Percentiles rank a stretch among this genome's conserved stretches.
These are phyloP conservation scores for Dendroctonus valens DNA, from an alignment of 1,140 invertebrate genomes.

Conservation along the genomic window DNA sequence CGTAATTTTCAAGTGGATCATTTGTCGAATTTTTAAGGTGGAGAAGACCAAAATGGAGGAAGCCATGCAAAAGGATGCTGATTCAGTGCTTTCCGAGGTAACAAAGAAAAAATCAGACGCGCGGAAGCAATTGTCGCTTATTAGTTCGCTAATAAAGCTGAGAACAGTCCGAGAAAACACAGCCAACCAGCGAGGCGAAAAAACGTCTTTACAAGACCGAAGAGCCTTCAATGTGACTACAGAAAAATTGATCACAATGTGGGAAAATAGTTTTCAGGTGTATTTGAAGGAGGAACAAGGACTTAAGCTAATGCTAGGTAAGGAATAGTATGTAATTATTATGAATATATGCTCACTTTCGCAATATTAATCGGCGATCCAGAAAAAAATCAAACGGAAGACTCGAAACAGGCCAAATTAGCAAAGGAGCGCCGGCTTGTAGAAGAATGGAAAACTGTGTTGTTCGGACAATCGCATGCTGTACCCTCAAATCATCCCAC, in stretches of 20 bases:
- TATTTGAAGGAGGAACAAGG: slow-evolving; percentile 48
- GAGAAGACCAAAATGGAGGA: slow-evolving; percentile 63
- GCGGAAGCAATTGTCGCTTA: slow-evolving; percentile 60
- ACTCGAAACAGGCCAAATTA: slow-evolving; percentile 37
- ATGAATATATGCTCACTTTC: no score
- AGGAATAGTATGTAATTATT: background rate
- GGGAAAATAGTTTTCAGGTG: slow-evolving; percentile 43
- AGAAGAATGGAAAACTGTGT: slow-evolving; percentile 42
- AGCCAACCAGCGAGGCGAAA: slow-evolving; percentile 60
- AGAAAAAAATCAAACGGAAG: slow-evolving; percentile 42
- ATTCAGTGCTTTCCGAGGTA: slow-evolving; percentile 67
- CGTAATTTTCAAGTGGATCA: slow-evolving; percentile 3
- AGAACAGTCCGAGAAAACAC: slow-evolving; percentile 60
- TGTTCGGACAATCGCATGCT: slow-evolving; percentile 43
- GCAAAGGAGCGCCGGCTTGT: slow-evolving; percentile 39
- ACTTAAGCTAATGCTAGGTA: slow-evolving; percentile 43
- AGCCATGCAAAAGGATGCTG: slow-evolving; percentile 65
- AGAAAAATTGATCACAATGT: slow-evolving; percentile 45
- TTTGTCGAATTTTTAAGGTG: slow-evolving; percentile 43
- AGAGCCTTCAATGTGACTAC: slow-evolving; percentile 45
- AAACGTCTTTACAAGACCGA: slow-evolving; percentile 51
- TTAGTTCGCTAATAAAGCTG: slow-evolving; percentile 63
- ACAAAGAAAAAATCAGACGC: slow-evolving; percentile 66
- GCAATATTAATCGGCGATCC: background rate
- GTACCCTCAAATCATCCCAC: slow-evolving; percentile 36